Base-by-base conservation (phyloP, 2,888 invertebrate species). In the Bombyx huttoni region DNA sequence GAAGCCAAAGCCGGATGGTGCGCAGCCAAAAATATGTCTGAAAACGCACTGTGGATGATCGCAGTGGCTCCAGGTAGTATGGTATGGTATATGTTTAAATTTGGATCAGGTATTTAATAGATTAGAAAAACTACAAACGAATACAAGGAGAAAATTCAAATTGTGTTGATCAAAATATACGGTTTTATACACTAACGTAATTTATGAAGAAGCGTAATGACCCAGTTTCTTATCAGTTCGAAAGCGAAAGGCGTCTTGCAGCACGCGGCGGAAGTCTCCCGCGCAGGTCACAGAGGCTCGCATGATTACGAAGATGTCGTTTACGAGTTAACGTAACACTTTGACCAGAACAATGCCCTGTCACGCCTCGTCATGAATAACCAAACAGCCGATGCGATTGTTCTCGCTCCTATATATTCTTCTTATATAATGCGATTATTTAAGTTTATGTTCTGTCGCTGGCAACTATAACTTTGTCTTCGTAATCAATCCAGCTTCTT, bases 281-380 rank as follows among this genome's bases (percentile, higher is more conserved):
- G 60, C 57, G 59, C 69, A 65, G 81, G 82, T 84, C 85, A 78
- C 70, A 73, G 76, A 82, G 80, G 81, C 82, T 70, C 73, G 34
- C 46, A 46, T 62, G 62, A 70, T 70, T 73, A 72, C 68, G 67
- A 75, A 78, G 73, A 75, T 74, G 70, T 71, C 68, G 75, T 75
- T 78, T 70, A 75, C 75, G 72, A 75, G 57, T 66, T 59, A 61
- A 57, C 65, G 67, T 66, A 66, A 61, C 65, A 60, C 52, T 55
- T 59, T 61, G 65, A 52, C 54, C 55, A 60, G 59, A 70, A 75
- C 76, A 77, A 77, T 74, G 60, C 46, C 33, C 52, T 34, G 63
- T 60, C 64, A 70, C 69, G 68, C 67, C 71, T 69, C 67, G 68
- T 63, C 65, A 58, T 67, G 76, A 78, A 77, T 75, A 67, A 64